A percentile compares a stretch with the other conserved stretches of the same genome.
Evolutionary conservation across 2,113 vertebrate species (phyloP).

Genomic region (Seriola quinqueradiata): DNA sequence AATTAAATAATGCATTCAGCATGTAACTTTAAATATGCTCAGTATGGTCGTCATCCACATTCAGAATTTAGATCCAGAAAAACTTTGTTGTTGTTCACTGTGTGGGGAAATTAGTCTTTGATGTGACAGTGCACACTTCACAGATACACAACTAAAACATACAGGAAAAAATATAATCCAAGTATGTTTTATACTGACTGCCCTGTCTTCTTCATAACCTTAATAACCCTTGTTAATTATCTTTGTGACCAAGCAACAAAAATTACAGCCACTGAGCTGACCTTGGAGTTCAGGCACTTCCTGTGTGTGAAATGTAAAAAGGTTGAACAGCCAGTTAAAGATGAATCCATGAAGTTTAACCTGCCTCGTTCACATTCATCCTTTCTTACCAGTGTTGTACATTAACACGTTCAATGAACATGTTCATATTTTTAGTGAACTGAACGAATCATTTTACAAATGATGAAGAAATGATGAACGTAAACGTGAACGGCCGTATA

Average conservation of each 20-base stretch:
- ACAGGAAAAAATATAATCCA: too few relatives aligned
- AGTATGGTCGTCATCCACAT: conserved; percentile 33
- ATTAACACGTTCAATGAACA: too few relatives aligned
- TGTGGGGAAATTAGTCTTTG: not conserved
- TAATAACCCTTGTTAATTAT: conserved; percentile 34
- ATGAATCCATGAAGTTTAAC: too few relatives aligned
- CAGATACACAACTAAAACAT: not conserved
- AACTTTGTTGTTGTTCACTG: conserved; percentile 10
- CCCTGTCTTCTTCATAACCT: not conserved
- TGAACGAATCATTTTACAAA: too few relatives aligned
- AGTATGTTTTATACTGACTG: not conserved
- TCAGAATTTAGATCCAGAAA: conserved; percentile 19
- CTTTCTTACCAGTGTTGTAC: too few relatives aligned
- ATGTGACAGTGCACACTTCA: not conserved
- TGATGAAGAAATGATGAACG: too few relatives aligned
- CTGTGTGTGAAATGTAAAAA: not conserved
- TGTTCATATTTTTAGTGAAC: too few relatives aligned
- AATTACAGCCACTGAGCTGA: not conserved
- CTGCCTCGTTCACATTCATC: too few relatives aligned
- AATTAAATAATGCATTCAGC: conserved; percentile 68
- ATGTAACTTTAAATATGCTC: conserved; percentile 64
- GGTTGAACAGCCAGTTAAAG: too few relatives aligned
- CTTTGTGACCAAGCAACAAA: conserved; percentile 45
- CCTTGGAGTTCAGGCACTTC: conserved; percentile 20
- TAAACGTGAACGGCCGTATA: too few relatives aligned